A percentile compares a stretch with the other conserved stretches of the same genome.
phyloP scores from a whole-genome alignment of 2,113 vertebrate genomes.

The Epinephelus cyanopodus region DNA sequence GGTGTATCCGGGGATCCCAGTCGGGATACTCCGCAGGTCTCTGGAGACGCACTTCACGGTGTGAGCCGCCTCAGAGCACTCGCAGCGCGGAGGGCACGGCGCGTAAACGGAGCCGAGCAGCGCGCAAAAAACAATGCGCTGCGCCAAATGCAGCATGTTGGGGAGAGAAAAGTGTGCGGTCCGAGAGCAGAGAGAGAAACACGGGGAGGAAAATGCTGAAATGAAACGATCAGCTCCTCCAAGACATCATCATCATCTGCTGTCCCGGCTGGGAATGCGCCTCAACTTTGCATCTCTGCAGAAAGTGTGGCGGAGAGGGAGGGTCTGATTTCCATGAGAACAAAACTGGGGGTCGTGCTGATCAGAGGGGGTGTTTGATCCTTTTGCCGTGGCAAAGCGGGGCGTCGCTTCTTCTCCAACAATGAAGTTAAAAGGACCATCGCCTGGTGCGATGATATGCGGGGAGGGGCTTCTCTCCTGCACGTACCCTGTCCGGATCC shows the following conservation, averaged over 20 bases:
- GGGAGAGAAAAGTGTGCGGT: background rate
- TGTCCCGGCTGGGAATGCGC: constrained; percentile 66
- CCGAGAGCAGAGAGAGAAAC: background rate
- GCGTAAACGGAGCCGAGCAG: constrained; percentile 65
- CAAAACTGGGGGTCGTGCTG: constrained; percentile 59
- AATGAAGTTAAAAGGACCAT: constrained; percentile 81
- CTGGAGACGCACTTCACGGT: constrained; percentile 88
- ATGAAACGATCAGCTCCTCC: constrained; percentile 60
- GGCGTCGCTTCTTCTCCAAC: constrained; percentile 77
- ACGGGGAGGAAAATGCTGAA: background rate
- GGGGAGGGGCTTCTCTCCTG: constrained; percentile 76
- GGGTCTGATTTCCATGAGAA: constrained; percentile 80
- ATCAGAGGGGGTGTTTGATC: constrained; percentile 72
- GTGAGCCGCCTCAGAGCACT: constrained; percentile 87
- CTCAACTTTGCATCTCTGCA: constrained; percentile 69
- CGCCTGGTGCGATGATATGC: constrained; percentile 52
- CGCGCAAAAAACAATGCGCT: constrained; percentile 60
- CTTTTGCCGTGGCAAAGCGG: constrained; percentile 56
- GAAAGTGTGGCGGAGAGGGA: constrained; percentile 69
- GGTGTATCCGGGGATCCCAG: constrained; percentile 83
- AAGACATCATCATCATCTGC: constrained; percentile 21
- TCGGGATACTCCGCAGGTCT: constrained; percentile 80
- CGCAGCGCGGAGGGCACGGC: constrained; percentile 83
- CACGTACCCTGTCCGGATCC: constrained; percentile 15
- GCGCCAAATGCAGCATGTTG: constrained; percentile 72